These are phyloP conservation scores for Drosophila setifemur DNA, from an alignment of 1,140 invertebrate species.

Conservation along the genomic window DNA sequence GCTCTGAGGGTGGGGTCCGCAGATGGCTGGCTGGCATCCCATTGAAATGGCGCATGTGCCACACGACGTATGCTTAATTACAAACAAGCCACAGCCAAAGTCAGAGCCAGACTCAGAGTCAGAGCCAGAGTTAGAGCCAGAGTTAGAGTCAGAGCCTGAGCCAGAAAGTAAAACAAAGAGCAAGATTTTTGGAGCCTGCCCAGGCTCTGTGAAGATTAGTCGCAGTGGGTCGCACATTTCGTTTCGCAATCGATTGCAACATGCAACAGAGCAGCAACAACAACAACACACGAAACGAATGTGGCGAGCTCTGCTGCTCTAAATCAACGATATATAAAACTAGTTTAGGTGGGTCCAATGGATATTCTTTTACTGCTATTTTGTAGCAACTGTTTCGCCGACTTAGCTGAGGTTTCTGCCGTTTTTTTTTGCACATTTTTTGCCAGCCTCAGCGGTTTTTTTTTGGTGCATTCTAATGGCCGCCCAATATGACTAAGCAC, in stretches of 20 bases:
- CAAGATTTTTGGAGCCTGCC: conserved; percentile 31
- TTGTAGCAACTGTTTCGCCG: conserved; percentile 59
- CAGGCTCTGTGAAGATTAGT: conserved; percentile 72
- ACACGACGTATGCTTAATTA: conserved; percentile 80
- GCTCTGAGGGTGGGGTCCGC: conserved; percentile 27
- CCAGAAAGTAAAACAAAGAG: conserved; percentile 5
- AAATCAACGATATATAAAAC: conserved; percentile 76
- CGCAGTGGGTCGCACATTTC: conserved; percentile 80
- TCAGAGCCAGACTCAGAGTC: conserved; percentile 43
- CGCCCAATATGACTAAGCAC: conserved; percentile 82
- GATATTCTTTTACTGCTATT: conserved; percentile 80
- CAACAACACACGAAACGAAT: conserved; percentile 71
- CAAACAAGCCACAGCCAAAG: conserved; percentile 69
- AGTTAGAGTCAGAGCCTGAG: conserved; percentile 55
- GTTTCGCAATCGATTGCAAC: conserved; percentile 81
- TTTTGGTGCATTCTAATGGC: conserved; percentile 80
- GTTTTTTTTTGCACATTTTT: conserved; percentile 6
- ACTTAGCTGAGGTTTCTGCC: conserved; percentile 31
- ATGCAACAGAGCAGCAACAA: conserved; percentile 56
- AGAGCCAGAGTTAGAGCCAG: conserved; percentile 48
- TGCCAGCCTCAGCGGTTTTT: conserved; percentile 1
- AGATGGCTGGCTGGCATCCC: conserved; percentile 53
- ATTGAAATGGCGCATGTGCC: conserved; percentile 50
- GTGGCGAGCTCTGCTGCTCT: conserved; percentile 66
- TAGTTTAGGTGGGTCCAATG: conserved; percentile 82